Evolutionary conservation across 2,113 vertebrate species (phyloP), one percentile per base, ranked within the genome.

Genomic region (Labrus mixtus): DNA sequence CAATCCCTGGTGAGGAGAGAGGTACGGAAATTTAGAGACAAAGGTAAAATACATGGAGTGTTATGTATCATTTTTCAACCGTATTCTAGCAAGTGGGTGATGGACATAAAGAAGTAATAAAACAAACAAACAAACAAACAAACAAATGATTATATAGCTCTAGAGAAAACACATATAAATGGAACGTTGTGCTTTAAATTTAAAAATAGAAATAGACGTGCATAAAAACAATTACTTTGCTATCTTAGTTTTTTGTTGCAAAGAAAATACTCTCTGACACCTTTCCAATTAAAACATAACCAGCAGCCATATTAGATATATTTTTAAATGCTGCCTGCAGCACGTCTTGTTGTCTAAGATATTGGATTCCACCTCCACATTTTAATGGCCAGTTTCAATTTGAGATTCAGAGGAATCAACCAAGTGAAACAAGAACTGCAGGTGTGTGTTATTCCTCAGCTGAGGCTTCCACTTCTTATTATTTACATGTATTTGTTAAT

Each of bases 211-310:
- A 86, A 87, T 76, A 88, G 73, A 62, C 19, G 68, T 73, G 82
- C 78, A 85, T 83, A 75, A 86, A 91, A 91, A 86, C 83, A 92
- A 89, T 93, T 89, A 90, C 78, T 55, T 73, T 73, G 79, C 90
- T 89, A 93, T 92, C 90, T 90, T 94, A 94, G 93, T 93, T 93
- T 89, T 87, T 91, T 94, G 29, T 33, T 33, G 83, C 84, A 88
- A 90, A 91, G 88, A 88, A 92, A 90, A 91, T 77, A 88, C 76
- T 87, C 69, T 73, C 78, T 90, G 89, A 88, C 92, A 91, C 91
- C 81, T 94, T 94, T 92, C 89, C 92, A 95, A 94, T 94, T 95
- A 93, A 94, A 93, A 92, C 73, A 85, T 84, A 81, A 83, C 86
- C 92, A 80, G 67, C 58, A 87, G 92, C 83, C 70, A 92, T 83